Base-by-base conservation (phyloP, 1,140 invertebrate genomes). In the Apis florea region DNA sequence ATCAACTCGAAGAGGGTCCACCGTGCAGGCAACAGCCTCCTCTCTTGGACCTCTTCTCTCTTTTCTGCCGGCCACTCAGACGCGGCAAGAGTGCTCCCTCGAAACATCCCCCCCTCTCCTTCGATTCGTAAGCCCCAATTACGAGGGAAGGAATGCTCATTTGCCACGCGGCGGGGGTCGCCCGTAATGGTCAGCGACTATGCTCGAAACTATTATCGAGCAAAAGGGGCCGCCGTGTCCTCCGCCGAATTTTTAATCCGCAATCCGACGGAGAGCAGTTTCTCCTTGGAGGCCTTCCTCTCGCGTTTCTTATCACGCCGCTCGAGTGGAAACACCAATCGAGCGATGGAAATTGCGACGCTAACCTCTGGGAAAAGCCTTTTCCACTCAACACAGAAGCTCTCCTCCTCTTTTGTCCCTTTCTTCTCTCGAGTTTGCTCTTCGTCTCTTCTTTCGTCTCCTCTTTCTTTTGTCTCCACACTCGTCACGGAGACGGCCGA, bases 111-210 rank as follows among this genome's bases (percentile, higher is more conserved):
- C 81, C 85, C 83, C 86, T 83, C 72, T 84, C 83, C 64, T 56
- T 76, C 75, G 58, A 82, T 88, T 87, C 85, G 80, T 87, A 79
- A 87, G 89, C 89, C 88, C 83, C 89, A 90, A 90, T 90, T 90
- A 90, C 89, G 83, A 86, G n/a, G n/a, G 82, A 74, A 90, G 89
- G 89, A 90, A 90, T 90, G 89, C 89, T 90, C 89, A 89, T 90
- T 90, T 89, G 84, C 69, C 75, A 80, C 86, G 64, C 88, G 79
- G n/a, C 86, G 79, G 88, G 88, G 84, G 86, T 81, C 81, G 81
- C 71, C 83, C 72, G 69, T 90, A 89, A 89, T 88, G 88, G 89
- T 86, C 88, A 88, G 83, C 84, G 75, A 86, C 82, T 88, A 89
- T n/a, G n/a, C 88, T 89, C 86, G 79, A 89, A 89, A 88, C 89